These are phyloP conservation scores for Oxyura jamaicensis DNA, from an alignment of 2,113 vertebrate genomes.

Conservation along the genomic window DNA sequence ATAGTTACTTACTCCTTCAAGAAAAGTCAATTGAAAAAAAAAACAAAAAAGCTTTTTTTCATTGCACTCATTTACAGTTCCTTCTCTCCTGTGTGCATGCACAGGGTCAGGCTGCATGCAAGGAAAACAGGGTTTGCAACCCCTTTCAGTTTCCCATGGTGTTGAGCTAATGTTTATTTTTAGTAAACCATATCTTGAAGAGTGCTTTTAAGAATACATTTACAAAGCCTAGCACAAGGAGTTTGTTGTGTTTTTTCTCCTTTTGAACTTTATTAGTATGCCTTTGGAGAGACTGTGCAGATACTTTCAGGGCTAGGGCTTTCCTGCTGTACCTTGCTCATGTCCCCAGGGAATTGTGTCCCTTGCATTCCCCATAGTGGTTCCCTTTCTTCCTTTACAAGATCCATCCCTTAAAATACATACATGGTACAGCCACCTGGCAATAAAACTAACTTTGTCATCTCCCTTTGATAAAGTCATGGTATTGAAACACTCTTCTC, in stretches of 20 bases:
- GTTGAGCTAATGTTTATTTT: constrained; percentile 54
- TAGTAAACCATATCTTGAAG: not conserved
- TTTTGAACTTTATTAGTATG: not conserved
- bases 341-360: not conserved
- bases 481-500: not conserved
- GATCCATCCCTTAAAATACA: not conserved
- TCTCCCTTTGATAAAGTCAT: not conserved
- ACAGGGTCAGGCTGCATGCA: not conserved
- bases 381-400: not conserved
- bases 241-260: not conserved
- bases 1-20: not conserved
- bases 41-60: not conserved
- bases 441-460: not conserved
- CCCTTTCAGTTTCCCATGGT: constrained; percentile 3
- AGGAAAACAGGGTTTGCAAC: constrained; percentile 12
- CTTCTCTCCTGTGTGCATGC: not conserved
- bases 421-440: not conserved
- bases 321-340: rapidly evolving
- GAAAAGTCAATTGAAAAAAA: not conserved
- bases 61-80: constrained; percentile 21
- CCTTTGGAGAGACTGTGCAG: not conserved
- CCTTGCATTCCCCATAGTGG: rapidly evolving
- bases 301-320: not conserved
- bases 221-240: not conserved
- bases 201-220: constrained; percentile 8